Evolutionary conservation across 2,888 invertebrate genomes (phyloP).

Genomic region (Pristionchus japonicus): DNA sequence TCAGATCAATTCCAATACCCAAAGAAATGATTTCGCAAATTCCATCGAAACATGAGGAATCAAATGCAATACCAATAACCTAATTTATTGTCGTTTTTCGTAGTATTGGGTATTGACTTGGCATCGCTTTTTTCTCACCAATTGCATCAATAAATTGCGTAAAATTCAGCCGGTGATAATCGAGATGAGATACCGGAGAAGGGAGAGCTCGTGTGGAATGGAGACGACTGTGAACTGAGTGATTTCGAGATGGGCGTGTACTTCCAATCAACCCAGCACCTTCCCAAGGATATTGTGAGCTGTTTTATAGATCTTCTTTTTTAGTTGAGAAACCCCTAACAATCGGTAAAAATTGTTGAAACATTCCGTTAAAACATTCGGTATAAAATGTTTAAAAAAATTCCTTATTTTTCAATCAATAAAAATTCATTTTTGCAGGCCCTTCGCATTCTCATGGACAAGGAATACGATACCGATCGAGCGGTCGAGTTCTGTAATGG

Average conservation of each 20-base stretch:
- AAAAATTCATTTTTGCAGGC: background rate
- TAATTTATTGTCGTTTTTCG: no score
- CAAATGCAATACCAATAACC: no score
- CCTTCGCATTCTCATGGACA: background rate
- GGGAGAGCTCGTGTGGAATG: background rate
- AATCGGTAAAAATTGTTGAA: no score
- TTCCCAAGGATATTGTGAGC: slow-evolving; percentile 21
- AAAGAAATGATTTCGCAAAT: no score
- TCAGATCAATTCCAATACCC: no score
- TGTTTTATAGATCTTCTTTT: background rate
- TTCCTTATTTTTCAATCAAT: background rate
- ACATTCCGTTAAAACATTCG: no score
- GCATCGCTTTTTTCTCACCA: background rate
- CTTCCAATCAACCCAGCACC: background rate
- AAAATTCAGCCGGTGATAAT: no score
- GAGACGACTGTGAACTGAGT: background rate
- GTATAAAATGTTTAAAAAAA: no score
- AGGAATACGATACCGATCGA: background rate
- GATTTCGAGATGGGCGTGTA: background rate
- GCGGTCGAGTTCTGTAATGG: background rate
- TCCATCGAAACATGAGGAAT: no score
- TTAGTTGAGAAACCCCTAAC: no score
- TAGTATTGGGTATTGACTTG: no score
- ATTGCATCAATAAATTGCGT: background rate
- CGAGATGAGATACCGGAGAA: background rate